phyloP scores from a whole-genome alignment of 1,140 invertebrate genomes.

The Microplitis demolitor region DNA sequence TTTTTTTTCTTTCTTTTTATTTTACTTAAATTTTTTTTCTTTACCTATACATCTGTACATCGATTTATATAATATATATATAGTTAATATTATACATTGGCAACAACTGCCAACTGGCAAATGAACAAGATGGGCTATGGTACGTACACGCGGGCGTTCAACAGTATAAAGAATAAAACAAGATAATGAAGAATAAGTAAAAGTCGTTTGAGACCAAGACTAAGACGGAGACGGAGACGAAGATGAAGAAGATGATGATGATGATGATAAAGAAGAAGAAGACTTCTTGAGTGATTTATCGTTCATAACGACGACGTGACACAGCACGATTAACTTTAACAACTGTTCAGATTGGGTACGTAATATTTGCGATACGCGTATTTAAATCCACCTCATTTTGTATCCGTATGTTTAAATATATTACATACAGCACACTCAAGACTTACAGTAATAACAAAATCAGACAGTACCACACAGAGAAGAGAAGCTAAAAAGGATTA shows the following conservation, averaged over 20 bases:
- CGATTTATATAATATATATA: background rate
- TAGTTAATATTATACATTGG: too few species aligned
- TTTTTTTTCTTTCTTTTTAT: background rate
- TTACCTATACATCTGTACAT: background rate
- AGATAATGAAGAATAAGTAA: too few species aligned
- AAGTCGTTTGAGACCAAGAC: too few species aligned
- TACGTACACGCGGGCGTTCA: background rate
- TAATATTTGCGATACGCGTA: constrained; percentile 11
- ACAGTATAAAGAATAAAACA: background rate
- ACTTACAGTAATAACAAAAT: too few species aligned
- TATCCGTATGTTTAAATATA: background rate
- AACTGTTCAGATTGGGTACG: constrained; percentile 6
- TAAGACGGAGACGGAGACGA: background rate
- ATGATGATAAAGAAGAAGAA: background rate
- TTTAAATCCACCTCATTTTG: constrained; percentile 1
- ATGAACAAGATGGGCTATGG: background rate
- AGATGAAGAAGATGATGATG: background rate
- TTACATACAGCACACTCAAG: background rate
- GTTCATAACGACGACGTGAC: constrained; percentile 29
- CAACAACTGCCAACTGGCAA: constrained; percentile 2
- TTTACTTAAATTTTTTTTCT: background rate
- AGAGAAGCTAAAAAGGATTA: background rate
- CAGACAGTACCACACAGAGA: too few species aligned
- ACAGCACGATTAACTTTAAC: constrained; percentile 22
- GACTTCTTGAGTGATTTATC: constrained; percentile 23